Evolutionary conservation across 2,797 vertebrate genomes (phyloP).

Genomic region (Triplophysa bombifrons): DNA sequence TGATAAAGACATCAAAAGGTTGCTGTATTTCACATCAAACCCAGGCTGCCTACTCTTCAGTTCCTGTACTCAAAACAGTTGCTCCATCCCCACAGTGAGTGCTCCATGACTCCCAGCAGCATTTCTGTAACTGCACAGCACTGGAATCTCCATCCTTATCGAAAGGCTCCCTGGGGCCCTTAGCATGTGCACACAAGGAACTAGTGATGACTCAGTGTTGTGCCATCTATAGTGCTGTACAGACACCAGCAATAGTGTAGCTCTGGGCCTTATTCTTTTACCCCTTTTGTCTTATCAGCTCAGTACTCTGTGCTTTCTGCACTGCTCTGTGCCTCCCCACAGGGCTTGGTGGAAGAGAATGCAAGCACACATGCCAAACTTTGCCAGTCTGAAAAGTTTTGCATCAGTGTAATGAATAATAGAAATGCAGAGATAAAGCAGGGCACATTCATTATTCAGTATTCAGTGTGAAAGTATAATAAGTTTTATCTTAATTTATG

Average conservation of each 20-base stretch:
- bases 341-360: constrained; percentile 48
- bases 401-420: constrained; percentile 28
- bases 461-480: neutral
- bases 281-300: constrained; percentile 47
- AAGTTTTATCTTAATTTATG: constrained; percentile 27
- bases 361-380: constrained; percentile 47
- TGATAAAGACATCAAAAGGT: constrained; percentile 81
- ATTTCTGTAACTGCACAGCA: constrained; percentile 72
- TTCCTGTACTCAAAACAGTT: constrained; percentile 74
- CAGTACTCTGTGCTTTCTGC: constrained; percentile 32
- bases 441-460: constrained; percentile 24
- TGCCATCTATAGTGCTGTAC: constrained; percentile 73
- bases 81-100: constrained; percentile 74
- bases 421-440: constrained; percentile 19
- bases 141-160: constrained; percentile 77
- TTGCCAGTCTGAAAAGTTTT: constrained; percentile 48
- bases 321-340: constrained; percentile 32
- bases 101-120: constrained; percentile 79
- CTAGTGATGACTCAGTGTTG: constrained; percentile 79
- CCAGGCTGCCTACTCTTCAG: constrained; percentile 69
- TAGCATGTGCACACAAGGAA: constrained; percentile 65
- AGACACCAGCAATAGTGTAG: constrained; percentile 52
- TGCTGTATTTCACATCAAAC: constrained; percentile 75
- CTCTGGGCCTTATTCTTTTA: constrained; percentile 43
- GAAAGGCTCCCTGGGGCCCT: constrained; percentile 74